Percentiles rank a stretch among this genome's conserved stretches.
These are phyloP conservation scores for Poecilia latipinna DNA, from an alignment of 2,113 vertebrate species.

Conservation along the genomic window DNA sequence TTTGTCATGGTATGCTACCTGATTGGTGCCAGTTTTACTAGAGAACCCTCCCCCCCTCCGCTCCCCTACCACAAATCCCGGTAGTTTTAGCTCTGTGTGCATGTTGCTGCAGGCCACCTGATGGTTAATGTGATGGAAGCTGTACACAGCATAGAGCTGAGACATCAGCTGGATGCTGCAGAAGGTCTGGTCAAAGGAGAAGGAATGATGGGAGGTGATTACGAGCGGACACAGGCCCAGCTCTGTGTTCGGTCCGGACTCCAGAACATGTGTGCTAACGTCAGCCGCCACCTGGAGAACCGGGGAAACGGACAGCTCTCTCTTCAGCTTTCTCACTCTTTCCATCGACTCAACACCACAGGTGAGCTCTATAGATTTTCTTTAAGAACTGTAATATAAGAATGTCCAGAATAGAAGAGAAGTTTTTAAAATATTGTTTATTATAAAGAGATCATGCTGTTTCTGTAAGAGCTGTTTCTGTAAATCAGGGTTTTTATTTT, in stretches of 20 bases:
- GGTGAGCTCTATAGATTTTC: slow-evolving; percentile 70
- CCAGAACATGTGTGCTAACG: slow-evolving; percentile 74
- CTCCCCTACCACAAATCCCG: not conserved
- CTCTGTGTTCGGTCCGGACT: slow-evolving; percentile 64
- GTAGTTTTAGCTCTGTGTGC: not conserved
- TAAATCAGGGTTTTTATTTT: too few species aligned
- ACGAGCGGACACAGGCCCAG: slow-evolving; percentile 44
- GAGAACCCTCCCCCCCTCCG: too few species aligned
- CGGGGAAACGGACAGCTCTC: slow-evolving; percentile 48
- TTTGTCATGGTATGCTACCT: not conserved
- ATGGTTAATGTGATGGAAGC: slow-evolving; percentile 70
- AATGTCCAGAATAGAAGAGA: too few species aligned
- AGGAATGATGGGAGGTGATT: slow-evolving; percentile 28
- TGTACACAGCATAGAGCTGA: slow-evolving; percentile 77
- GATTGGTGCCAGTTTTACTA: not conserved
- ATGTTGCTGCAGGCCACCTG: slow-evolving; percentile 78
- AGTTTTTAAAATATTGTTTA: too few species aligned
- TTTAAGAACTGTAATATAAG: too few species aligned
- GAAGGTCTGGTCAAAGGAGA: slow-evolving; percentile 32
- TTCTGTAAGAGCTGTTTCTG: too few species aligned
- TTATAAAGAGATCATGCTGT: too few species aligned
- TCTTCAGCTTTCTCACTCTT: slow-evolving; percentile 74
- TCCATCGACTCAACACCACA: slow-evolving; percentile 69
- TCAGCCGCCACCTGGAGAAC: slow-evolving; percentile 53
- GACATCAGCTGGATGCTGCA: slow-evolving; percentile 58